Conservation (phyloP, 2,113 vertebrate species). For the Gavia stellata region DNA sequence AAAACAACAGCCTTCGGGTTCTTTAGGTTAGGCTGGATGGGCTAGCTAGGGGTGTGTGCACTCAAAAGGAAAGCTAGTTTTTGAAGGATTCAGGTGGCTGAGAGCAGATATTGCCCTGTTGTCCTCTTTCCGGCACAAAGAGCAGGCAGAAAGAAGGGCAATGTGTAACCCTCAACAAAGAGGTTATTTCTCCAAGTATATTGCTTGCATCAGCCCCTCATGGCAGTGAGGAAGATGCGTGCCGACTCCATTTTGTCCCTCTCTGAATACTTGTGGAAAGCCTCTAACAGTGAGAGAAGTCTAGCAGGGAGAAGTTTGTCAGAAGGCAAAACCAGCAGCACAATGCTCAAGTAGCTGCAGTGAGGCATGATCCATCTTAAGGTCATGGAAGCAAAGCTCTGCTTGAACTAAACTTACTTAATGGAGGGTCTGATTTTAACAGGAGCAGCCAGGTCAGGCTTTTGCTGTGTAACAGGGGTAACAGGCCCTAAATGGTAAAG, state of each 20-base stretch:
- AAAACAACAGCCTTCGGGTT: background rate
- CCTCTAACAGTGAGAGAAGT: background rate
- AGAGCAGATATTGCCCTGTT: background rate
- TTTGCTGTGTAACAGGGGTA: background rate
- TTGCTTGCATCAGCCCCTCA: background rate
- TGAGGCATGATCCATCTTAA: background rate
- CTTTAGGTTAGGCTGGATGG: background rate
- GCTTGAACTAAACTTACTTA: background rate
- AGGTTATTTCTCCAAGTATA: background rate
- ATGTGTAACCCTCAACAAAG: background rate
- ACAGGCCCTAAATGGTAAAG: background rate
- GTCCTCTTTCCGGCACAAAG: background rate
- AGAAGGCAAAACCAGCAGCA: background rate
- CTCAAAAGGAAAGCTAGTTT: background rate
- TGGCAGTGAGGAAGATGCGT: background rate
- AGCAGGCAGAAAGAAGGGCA: background rate
- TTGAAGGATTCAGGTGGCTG: background rate
- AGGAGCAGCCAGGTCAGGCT: background rate
- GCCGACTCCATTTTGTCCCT: background rate
- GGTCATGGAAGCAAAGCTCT: background rate
- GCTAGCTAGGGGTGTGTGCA: background rate
- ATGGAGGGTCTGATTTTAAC: background rate
- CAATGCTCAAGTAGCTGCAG: rapidly evolving
- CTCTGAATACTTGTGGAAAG: background rate
- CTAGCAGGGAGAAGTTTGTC: background rate